Conservation (phyloP, 2,113 vertebrate genomes). For the Globicephala melas region DNA sequence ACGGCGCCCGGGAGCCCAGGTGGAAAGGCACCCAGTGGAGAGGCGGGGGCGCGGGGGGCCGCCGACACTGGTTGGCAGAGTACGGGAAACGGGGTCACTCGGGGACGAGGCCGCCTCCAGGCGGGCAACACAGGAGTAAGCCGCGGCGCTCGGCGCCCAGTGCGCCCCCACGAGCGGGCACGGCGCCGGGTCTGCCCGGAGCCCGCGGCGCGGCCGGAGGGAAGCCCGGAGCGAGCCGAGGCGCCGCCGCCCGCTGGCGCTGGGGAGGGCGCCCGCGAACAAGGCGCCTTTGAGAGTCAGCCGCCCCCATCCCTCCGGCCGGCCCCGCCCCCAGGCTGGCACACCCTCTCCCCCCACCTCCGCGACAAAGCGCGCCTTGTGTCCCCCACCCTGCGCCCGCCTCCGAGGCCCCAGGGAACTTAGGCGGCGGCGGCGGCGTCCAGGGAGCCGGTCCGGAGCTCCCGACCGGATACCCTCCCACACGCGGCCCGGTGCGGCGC, state of each 20-base stretch:
- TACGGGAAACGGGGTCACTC: conserved; percentile 39
- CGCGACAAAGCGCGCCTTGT: conserved; percentile 69
- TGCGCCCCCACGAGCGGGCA: conserved; percentile 32
- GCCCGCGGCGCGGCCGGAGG: conserved; percentile 34
- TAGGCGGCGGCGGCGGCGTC: neutral
- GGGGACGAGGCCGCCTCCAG: conserved; percentile 8
- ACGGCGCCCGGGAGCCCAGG: neutral
- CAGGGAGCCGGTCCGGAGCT: neutral
- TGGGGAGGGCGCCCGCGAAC: conserved; percentile 44
- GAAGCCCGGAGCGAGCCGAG: neutral
- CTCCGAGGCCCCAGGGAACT: conserved; percentile 34
- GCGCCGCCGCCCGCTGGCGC: conserved; percentile 65
- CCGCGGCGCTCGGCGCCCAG: neutral
- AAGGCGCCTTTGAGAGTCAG: conserved; percentile 72
- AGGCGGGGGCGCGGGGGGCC: neutral
- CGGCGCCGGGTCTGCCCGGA: conserved; percentile 59
- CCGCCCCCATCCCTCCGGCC: neutral
- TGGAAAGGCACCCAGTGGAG: neutral
- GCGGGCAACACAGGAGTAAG: neutral
- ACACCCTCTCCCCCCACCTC: conserved; percentile 30
- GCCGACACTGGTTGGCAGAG: neutral
- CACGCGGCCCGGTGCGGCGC: neutral
- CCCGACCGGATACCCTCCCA: conserved; percentile 1
- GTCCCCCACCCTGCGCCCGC: conserved; percentile 31
- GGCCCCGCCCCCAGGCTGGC: conserved; percentile 53